Percentiles rank a stretch among this genome's conserved stretches.
Conservation (phyloP, 1,140 invertebrate genomes). For the Linepithema humile region DNA sequence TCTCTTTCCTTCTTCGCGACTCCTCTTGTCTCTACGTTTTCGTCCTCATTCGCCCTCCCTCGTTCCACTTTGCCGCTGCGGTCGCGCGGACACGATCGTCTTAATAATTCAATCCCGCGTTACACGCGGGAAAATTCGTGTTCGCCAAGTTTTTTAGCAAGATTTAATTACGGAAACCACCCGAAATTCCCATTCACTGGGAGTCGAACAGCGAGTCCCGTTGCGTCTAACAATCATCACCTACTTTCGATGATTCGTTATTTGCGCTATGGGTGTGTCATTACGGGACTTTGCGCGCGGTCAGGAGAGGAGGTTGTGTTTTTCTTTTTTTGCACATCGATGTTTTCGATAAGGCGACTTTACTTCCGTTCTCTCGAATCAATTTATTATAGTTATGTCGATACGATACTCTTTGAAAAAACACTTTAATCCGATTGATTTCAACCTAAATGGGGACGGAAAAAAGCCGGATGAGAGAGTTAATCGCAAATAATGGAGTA, state of each 20-base stretch:
- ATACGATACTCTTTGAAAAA: neutral
- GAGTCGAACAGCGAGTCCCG: neutral
- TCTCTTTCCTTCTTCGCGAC: neutral
- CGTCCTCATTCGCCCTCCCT: neutral
- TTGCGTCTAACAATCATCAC: neutral
- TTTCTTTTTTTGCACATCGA: neutral
- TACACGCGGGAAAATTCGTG: neutral
- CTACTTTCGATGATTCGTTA: conserved; percentile 21
- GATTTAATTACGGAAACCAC: conserved; percentile 8
- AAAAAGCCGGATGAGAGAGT: neutral
- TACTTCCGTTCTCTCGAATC: neutral
- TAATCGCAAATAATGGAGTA: conserved; percentile 49
- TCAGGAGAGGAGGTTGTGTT: neutral
- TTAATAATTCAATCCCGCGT: conserved; percentile 43
- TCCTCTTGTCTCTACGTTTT: neutral
- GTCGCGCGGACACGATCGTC: neutral
- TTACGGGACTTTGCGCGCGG: neutral
- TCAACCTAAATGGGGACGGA: no score
- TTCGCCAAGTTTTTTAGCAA: neutral
- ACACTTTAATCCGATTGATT: neutral
- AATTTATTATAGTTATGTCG: no score
- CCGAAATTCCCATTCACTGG: conserved; percentile 1
- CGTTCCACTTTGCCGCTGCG: neutral
- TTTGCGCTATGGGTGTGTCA: neutral
- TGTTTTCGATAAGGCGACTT: neutral